phyloP scores from a whole-genome alignment of 2,797 vertebrate species.

The Coregonus suidteri region DNA sequence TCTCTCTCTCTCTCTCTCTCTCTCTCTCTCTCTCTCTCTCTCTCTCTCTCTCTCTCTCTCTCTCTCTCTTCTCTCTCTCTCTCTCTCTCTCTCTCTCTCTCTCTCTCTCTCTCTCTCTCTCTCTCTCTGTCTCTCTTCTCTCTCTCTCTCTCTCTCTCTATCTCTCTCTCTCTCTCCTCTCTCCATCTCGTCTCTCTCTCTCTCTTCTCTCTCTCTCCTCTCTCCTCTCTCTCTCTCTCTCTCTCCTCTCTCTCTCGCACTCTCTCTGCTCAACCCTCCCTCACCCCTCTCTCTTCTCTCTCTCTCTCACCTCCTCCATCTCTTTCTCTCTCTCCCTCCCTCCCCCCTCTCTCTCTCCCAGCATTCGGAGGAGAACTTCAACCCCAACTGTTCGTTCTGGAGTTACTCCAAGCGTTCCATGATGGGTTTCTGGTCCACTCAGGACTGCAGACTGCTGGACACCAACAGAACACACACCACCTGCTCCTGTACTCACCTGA shows the following conservation, averaged over 20 bases:
- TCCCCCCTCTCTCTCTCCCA: slow-evolving; percentile 55
- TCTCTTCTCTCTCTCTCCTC: not conserved
- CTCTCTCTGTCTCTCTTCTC: no score
- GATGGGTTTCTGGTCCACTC: slow-evolving; percentile 97
- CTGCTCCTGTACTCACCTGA: slow-evolving; percentile 97
- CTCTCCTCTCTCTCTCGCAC: not conserved
- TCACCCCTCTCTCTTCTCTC: slow-evolving; percentile 1
- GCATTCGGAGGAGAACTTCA: slow-evolving; percentile 98
- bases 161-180: not conserved
- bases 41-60: no score
- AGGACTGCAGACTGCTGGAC: slow-evolving; percentile 91
- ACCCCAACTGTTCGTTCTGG: slow-evolving; percentile 99
- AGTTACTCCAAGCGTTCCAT: slow-evolving; percentile 97
- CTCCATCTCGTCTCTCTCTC: not conserved
- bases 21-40: no score
- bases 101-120: no score
- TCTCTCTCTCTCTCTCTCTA: no score
- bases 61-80: no score
- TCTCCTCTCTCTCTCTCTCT: no score
- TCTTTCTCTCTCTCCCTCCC: not conserved
- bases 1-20: no score
- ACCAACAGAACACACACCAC: slow-evolving; percentile 96
- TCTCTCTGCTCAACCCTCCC: not conserved
- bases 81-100: no score
- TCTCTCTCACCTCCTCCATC: not conserved